Percentiles rank a stretch among this genome's conserved stretches.
Conservation (phyloP, 2,888 invertebrate genomes). For the Trissolcus brochymenae region DNA sequence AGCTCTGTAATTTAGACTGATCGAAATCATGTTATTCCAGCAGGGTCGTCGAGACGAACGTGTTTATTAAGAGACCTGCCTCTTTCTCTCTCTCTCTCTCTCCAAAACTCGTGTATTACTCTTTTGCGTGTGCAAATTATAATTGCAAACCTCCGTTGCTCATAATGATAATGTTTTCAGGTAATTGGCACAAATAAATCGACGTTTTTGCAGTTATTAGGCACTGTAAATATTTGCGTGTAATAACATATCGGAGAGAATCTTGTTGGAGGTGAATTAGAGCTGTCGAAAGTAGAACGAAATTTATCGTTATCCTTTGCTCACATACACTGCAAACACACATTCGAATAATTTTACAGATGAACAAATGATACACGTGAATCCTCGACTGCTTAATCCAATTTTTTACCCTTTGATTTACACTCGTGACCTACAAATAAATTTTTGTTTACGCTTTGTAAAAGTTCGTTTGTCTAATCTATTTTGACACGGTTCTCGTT, state of each 20-base stretch:
- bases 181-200: not conserved
- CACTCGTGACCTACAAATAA: conserved; percentile 65
- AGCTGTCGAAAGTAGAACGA: no score
- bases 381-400: conserved; percentile 65
- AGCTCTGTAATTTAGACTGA: not conserved
- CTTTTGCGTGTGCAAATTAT: conserved; percentile 1
- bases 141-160: conserved; percentile 4
- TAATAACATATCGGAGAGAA: no score
- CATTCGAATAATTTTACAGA: not conserved
- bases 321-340: no score
- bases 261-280: no score
- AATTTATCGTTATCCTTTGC: no score
- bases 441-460: conserved; percentile 60
- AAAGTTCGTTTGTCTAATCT: conserved; percentile 40
- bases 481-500: conserved; percentile 19
- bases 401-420: conserved; percentile 40
- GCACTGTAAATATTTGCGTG: no score
- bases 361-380: conserved; percentile 48
- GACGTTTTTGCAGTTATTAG: no score
- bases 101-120: not conserved
- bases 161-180: conserved; percentile 6
- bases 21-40: not conserved
- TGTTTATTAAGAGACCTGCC: conserved; percentile 16
- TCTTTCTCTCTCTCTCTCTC: not conserved
- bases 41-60: conserved; percentile 20